These are phyloP conservation scores for Anguilla obscura DNA, from an alignment of 2,797 vertebrate species.

Conservation along the genomic window DNA sequence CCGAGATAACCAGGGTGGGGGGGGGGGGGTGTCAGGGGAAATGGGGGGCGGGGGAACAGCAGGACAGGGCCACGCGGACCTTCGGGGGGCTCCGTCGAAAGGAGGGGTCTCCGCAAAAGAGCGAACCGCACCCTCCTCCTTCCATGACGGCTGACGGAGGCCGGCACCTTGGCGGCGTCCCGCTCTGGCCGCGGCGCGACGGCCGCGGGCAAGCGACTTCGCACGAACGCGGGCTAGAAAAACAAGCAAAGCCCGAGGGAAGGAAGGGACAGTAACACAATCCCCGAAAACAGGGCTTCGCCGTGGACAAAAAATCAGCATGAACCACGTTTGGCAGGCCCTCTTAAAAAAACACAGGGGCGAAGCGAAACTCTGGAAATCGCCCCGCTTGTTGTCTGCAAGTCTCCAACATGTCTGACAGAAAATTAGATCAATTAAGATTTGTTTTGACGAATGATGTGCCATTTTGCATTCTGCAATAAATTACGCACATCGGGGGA, in stretches of 20 bases:
- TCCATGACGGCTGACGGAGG: conserved; percentile 54
- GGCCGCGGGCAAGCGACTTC: conserved; percentile 52
- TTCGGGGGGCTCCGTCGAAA: conserved; percentile 49
- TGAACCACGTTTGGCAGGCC: conserved; percentile 54
- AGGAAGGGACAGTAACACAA: conserved; percentile 56
- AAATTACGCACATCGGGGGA: background rate
- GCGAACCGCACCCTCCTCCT: conserved; percentile 53
- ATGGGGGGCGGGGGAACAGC: background rate
- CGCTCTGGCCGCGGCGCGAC: conserved; percentile 47
- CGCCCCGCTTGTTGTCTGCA: conserved; percentile 45
- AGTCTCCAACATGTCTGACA: conserved; percentile 40
- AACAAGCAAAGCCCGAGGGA: conserved; percentile 55
- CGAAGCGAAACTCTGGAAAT: conserved; percentile 52
- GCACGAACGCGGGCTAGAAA: conserved; percentile 50
- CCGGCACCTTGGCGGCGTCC: conserved; percentile 55
- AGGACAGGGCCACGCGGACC: conserved; percentile 37
- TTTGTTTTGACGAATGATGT: background rate
- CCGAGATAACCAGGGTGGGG: background rate
- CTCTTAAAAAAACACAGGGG: conserved; percentile 45
- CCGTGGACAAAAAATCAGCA: conserved; percentile 46
- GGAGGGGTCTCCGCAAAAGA: conserved; percentile 44
- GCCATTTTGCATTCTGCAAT: conserved; percentile 40
- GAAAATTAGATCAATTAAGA: conserved; percentile 26
- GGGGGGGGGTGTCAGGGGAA: background rate
- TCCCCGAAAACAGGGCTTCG: conserved; percentile 56